These are phyloP conservation scores for Euzetes globulus DNA, from an alignment of 2,888 invertebrate species.

Conservation along the genomic window DNA sequence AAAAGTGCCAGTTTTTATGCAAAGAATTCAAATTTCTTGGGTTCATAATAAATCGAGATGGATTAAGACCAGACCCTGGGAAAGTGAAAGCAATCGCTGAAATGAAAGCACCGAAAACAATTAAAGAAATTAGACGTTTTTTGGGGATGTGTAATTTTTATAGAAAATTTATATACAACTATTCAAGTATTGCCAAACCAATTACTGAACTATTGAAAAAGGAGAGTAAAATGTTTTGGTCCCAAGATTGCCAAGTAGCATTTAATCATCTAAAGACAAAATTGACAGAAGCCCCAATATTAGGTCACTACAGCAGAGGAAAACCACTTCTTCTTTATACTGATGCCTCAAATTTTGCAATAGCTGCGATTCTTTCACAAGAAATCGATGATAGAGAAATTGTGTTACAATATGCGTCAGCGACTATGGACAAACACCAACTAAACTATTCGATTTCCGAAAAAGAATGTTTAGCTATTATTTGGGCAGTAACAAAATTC, in stretches of 20 bases:
- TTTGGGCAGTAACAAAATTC: slow-evolving; percentile 48
- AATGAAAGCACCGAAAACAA: slow-evolving; percentile 36
- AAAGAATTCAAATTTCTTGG: slow-evolving; percentile 40
- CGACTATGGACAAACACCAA: slow-evolving; percentile 43
- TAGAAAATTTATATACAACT: slow-evolving; percentile 39
- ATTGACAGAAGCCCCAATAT: slow-evolving; percentile 38
- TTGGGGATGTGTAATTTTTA: slow-evolving; percentile 41
- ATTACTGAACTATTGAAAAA: slow-evolving; percentile 30
- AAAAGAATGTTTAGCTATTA: slow-evolving; percentile 46
- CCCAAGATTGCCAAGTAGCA: slow-evolving; percentile 12
- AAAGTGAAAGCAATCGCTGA: slow-evolving; percentile 38
- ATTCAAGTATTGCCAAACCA: slow-evolving; percentile 39
- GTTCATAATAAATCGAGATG: slow-evolving; percentile 37
- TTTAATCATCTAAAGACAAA: slow-evolving; percentile 35
- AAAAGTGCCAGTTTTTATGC: slow-evolving; percentile 40
- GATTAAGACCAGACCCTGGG: slow-evolving; percentile 35
- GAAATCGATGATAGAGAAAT: not conserved
- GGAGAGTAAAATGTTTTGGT: not conserved
- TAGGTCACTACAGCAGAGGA: slow-evolving; percentile 22
- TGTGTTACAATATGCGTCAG: slow-evolving; percentile 33
- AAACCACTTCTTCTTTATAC: slow-evolving; percentile 14
- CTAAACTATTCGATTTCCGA: slow-evolving; percentile 48
- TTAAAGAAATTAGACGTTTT: slow-evolving; percentile 39
- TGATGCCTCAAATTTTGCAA: slow-evolving; percentile 14
- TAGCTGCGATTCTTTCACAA: slow-evolving; percentile 24